Conservation (phyloP, 2,888 invertebrate species). For the Athalia rosae region DNA sequence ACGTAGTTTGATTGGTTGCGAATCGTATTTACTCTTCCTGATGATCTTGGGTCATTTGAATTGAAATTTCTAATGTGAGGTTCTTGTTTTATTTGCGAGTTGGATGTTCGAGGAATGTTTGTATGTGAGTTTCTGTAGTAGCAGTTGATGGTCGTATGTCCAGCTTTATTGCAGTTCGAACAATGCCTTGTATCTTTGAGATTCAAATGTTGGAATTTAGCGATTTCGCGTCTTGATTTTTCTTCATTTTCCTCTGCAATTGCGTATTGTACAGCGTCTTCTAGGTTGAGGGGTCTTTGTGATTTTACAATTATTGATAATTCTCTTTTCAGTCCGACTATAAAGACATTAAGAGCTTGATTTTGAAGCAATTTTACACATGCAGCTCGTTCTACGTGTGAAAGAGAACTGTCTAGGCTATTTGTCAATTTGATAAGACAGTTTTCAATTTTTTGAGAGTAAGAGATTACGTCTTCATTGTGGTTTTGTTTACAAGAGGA, state of each 20-base stretch:
- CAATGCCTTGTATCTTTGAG: slow-evolving; percentile 40
- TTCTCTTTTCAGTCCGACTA: slow-evolving; percentile 59
- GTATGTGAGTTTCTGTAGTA: background rate
- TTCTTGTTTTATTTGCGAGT: background rate
- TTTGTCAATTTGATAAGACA: slow-evolving; percentile 60
- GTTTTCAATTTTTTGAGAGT: slow-evolving; percentile 59
- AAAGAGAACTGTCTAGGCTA: slow-evolving; percentile 51
- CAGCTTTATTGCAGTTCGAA: slow-evolving; percentile 39
- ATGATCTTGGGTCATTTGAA: background rate
- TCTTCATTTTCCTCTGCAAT: slow-evolving; percentile 59
- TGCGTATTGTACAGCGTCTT: slow-evolving; percentile 59
- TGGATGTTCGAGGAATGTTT: background rate
- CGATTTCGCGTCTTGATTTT: slow-evolving; percentile 53
- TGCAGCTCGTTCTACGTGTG: slow-evolving; percentile 50
- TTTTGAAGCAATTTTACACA: slow-evolving; percentile 57
- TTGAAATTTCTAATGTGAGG: slow-evolving; percentile 3
- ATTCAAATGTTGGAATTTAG: slow-evolving; percentile 47
- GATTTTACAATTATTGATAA: slow-evolving; percentile 61
- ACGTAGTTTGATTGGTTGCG: background rate
- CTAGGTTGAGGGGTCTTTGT: slow-evolving; percentile 57
- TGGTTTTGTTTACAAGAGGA: slow-evolving; percentile 57
- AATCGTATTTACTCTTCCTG: background rate
- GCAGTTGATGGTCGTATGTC: slow-evolving; percentile 32
- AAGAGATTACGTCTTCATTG: slow-evolving; percentile 56
- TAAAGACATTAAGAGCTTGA: slow-evolving; percentile 61